phyloP scores from a whole-genome alignment of 1,140 invertebrate species.

The Apis dorsata region DNA sequence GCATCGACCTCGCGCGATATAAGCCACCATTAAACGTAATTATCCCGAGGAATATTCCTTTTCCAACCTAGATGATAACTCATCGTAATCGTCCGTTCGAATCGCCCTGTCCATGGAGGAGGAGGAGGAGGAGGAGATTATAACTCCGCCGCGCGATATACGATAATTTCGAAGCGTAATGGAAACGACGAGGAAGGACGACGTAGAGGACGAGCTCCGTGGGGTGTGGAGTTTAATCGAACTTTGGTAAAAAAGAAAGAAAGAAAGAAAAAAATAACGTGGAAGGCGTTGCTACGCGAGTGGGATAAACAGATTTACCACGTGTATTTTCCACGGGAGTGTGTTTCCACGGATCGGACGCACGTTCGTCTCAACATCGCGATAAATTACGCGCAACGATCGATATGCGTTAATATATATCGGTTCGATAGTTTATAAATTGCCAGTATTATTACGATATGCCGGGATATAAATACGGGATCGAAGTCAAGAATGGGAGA shows the following conservation, averaged over 20 bases:
- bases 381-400: neutral
- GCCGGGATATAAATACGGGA: too few relatives aligned
- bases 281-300: neutral
- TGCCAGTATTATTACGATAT: neutral
- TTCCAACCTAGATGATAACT: neutral
- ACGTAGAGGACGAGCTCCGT: neutral
- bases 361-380: neutral
- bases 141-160: neutral
- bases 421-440: neutral
- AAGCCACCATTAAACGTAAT: constrained; percentile 12
- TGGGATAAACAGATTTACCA: neutral
- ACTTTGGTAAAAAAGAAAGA: neutral
- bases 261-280: too few relatives aligned
- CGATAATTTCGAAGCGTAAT: neutral
- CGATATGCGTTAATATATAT: neutral
- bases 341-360: too few relatives aligned
- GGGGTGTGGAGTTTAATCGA: constrained; percentile 1
- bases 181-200: neutral
- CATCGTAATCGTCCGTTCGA: neutral
- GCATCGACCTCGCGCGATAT: neutral
- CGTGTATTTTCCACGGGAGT: neutral
- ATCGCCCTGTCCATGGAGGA: neutral
- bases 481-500: too few relatives aligned
- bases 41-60: neutral
- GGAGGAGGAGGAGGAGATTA: neutral